These are phyloP conservation scores for Cercopithecus mona DNA, from an alignment of 2,113 vertebrate species.

Conservation along the genomic window DNA sequence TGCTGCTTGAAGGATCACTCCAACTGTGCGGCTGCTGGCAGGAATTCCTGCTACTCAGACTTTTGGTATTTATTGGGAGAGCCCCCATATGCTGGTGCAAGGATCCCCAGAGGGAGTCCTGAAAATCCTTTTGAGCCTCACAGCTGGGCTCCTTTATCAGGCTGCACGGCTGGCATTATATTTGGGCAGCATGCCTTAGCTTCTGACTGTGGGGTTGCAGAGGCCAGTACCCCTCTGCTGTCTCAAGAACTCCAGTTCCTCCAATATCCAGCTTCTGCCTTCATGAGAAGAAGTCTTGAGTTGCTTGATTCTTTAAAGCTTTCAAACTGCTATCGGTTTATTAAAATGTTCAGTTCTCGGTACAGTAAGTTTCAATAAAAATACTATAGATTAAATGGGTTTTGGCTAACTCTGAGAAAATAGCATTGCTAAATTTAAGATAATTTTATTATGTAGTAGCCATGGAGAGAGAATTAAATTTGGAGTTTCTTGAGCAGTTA, in stretches of 20 bases:
- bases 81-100: background rate
- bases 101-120: slow-evolving; percentile 26
- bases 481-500: background rate
- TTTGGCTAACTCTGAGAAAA: slow-evolving; percentile 27
- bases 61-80: slow-evolving; percentile 62
- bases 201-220: background rate
- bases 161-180: background rate
- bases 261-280: background rate
- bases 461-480: slow-evolving; percentile 17
- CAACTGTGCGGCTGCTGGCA: background rate
- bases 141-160: slow-evolving; percentile 30
- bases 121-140: slow-evolving; percentile 26
- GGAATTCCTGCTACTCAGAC: slow-evolving; percentile 33
- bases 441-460: slow-evolving; percentile 20
- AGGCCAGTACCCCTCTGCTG: background rate
- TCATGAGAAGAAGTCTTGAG: slow-evolving; percentile 17
- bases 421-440: background rate
- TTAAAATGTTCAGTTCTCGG: background rate
- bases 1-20: background rate
- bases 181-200: background rate
- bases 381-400: background rate
- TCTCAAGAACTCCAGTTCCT: background rate
- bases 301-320: background rate
- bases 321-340: background rate
- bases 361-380: background rate